A percentile compares a stretch with the other conserved stretches of the same genome.
Conservation (phyloP, 2,888 invertebrate species). For the Calameuta pallipes region DNA sequence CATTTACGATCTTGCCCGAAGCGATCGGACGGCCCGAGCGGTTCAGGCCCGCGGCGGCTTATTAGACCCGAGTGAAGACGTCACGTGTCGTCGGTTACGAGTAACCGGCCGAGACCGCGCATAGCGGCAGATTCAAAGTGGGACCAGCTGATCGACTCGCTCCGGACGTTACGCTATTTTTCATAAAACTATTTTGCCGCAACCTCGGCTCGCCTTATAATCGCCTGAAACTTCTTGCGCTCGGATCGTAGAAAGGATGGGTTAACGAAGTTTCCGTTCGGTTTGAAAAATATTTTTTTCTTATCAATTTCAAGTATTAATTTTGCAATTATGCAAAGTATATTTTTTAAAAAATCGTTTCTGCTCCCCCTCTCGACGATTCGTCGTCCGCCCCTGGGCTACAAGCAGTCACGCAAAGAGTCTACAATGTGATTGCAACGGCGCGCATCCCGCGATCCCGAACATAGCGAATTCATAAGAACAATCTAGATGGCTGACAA, state of each 20-base stretch:
- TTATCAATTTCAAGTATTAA: neutral
- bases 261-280: neutral
- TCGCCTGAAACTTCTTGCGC: neutral
- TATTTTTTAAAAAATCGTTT: neutral
- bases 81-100: conserved; percentile 16
- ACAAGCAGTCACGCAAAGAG: conserved; percentile 10
- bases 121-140: conserved; percentile 3
- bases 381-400: conserved; percentile 27
- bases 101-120: neutral
- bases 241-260: neutral
- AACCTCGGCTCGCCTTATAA: neutral
- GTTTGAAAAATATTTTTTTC: neutral
- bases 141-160: neutral
- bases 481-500: conserved; percentile 31
- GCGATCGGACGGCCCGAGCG: neutral
- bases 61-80: conserved; percentile 22
- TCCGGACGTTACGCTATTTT: neutral
- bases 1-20: neutral
- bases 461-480: conserved; percentile 32
- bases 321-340: neutral
- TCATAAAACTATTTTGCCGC: neutral
- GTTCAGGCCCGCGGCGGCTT: conserved; percentile 8
- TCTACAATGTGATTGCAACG: neutral
- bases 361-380: neutral
- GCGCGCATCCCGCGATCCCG: conserved; percentile 10